Percentiles rank a stretch among this genome's conserved stretches.
Conservation (phyloP, 1,140 invertebrate species). For the Megalopta genalis region DNA sequence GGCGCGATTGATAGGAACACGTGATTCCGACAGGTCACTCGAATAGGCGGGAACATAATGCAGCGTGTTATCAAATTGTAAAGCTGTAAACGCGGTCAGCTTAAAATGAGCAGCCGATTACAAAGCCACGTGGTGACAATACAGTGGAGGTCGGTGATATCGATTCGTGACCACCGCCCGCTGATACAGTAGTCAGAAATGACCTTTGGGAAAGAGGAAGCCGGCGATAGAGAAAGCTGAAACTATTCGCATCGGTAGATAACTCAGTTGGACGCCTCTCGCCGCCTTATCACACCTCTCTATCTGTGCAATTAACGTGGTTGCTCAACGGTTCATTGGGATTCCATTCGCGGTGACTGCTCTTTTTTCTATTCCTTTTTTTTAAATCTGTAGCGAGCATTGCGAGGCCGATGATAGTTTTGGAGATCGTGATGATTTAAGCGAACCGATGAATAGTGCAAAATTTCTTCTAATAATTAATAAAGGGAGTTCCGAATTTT, state of each 20-base stretch:
- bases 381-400: no score
- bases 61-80: slow-evolving; percentile 21
- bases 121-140: slow-evolving; percentile 45
- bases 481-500: no score
- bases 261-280: slow-evolving; percentile 27
- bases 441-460: no score
- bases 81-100: slow-evolving; percentile 49
- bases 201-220: slow-evolving; percentile 19
- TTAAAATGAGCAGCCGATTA: slow-evolving; percentile 35
- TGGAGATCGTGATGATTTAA: no score
- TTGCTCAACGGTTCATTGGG: no score
- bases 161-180: slow-evolving; percentile 48
- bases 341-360: no score
- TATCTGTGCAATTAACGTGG: no score
- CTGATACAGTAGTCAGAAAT: slow-evolving; percentile 38
- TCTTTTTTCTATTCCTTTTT: no score
- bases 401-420: no score
- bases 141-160: slow-evolving; percentile 49
- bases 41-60: not conserved
- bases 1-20: not conserved
- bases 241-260: slow-evolving; percentile 27
- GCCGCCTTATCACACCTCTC: not conserved
- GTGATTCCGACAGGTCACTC: not conserved
- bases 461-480: no score
- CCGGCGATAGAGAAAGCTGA: slow-evolving; percentile 7